Percentiles rank a stretch among this genome's conserved stretches.
Evolutionary conservation across 2,888 invertebrate genomes (phyloP).

Genomic region (Epinotia nisella): DNA sequence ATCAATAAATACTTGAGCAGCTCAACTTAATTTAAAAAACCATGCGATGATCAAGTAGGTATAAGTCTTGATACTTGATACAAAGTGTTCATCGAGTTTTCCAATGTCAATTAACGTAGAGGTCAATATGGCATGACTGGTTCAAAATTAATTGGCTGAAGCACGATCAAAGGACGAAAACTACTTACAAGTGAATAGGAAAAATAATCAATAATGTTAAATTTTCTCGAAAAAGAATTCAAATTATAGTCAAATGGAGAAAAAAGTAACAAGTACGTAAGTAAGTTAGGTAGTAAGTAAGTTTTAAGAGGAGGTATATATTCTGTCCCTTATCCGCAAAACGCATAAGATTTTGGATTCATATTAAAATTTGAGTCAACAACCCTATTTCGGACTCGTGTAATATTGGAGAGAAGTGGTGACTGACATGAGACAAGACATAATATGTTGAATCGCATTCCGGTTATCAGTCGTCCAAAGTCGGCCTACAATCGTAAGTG

Average conservation of each 20-base stretch:
- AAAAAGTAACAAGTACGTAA: too few species aligned
- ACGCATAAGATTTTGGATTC: too few species aligned
- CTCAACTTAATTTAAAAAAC: background rate
- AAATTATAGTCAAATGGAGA: too few species aligned
- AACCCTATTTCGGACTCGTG: too few species aligned
- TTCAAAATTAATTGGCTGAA: conserved; percentile 4
- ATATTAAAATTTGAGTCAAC: too few species aligned
- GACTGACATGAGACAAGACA: background rate
- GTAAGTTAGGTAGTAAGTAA: too few species aligned
- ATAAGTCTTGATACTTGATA: background rate
- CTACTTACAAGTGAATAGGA: background rate
- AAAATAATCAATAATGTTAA: too few species aligned
- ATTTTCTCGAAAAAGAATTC: too few species aligned
- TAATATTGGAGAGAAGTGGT: background rate
- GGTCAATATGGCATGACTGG: background rate
- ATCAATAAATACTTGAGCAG: background rate
- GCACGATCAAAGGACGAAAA: background rate
- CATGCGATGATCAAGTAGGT: background rate
- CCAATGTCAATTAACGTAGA: conserved; percentile 13
- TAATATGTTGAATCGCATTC: background rate
- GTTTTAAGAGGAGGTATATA: too few species aligned
- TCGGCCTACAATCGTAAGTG: background rate
- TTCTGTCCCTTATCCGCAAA: too few species aligned
- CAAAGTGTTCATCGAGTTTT: background rate
- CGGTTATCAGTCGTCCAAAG: conserved; percentile 3